A percentile compares a stretch with the other conserved stretches of the same genome.
phyloP scores from a whole-genome alignment of 2,797 vertebrate genomes.

The Phoebastria nigripes region DNA sequence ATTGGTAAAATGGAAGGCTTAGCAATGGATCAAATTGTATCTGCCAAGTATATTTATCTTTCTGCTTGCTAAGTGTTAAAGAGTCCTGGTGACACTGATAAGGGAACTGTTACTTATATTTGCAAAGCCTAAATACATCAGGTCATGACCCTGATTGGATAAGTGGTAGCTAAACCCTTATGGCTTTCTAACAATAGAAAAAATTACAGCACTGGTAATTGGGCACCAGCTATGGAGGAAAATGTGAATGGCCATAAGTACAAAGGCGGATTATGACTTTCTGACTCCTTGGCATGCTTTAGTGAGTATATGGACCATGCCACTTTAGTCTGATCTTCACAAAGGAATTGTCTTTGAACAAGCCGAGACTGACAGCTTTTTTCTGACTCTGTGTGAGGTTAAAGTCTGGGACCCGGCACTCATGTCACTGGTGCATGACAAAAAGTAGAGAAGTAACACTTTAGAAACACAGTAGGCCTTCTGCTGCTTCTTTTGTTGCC shows the following conservation, averaged over 20 bases:
- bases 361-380: constrained; percentile 81
- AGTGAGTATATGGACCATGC: constrained; percentile 78
- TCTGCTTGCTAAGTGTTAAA: constrained; percentile 78
- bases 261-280: constrained; percentile 74
- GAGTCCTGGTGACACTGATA: constrained; percentile 77
- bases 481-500: constrained; percentile 80
- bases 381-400: constrained; percentile 73
- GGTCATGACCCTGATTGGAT: constrained; percentile 81
- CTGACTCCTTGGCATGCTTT: constrained; percentile 73
- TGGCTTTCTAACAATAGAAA: constrained; percentile 67
- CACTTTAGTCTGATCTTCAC: constrained; percentile 76
- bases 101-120: constrained; percentile 76
- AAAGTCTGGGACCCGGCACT: constrained; percentile 75
- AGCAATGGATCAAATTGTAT: constrained; percentile 77
- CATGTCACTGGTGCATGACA: constrained; percentile 82
- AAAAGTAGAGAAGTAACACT: constrained; percentile 71
- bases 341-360: constrained; percentile 78
- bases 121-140: constrained; percentile 75
- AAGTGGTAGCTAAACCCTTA: constrained; percentile 59
- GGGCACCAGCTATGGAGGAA: constrained; percentile 50
- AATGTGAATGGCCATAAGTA: constrained; percentile 74
- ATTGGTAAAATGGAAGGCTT: constrained; percentile 74
- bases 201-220: constrained; percentile 65
- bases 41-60: constrained; percentile 82
- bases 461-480: constrained; percentile 71